Evolutionary conservation across 2,888 invertebrate genomes (phyloP).

Genomic region (Mythimna ferrago): DNA sequence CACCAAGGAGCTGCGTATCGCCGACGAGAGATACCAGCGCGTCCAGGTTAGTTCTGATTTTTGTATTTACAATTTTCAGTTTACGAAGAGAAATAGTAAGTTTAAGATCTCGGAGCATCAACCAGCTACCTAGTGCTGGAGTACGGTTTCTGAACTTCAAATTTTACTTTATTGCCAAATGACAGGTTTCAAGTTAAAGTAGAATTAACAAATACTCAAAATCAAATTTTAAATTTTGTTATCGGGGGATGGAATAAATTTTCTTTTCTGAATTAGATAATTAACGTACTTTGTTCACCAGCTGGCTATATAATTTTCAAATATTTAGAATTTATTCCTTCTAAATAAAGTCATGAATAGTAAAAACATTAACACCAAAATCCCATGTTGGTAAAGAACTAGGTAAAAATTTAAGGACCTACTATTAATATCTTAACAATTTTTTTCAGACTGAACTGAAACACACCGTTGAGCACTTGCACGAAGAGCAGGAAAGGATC

Average conservation of each 20-base stretch:
- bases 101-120: no score
- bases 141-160: no score
- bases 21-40: constrained; percentile 98
- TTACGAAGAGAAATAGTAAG: neutral
- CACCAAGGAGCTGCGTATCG: constrained; percentile 97
- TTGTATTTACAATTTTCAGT: neutral
- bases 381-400: no score
- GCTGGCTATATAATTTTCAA: neutral
- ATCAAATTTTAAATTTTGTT: no score
- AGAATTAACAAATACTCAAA: no score
- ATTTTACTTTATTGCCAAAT: neutral
- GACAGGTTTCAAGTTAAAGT: no score
- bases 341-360: neutral
- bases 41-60: constrained; percentile 90
- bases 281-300: neutral
- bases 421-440: neutral
- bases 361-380: neutral
- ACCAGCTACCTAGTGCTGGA: no score
- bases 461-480: constrained; percentile 97
- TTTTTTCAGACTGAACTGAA: constrained; percentile 95
- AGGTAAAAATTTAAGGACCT: neutral
- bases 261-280: neutral
- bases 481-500: constrained; percentile 99
- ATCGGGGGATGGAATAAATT: neutral
- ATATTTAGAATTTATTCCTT: neutral